Conservation (phyloP, 1,140 invertebrate species). For the Ceratina japonica region DNA sequence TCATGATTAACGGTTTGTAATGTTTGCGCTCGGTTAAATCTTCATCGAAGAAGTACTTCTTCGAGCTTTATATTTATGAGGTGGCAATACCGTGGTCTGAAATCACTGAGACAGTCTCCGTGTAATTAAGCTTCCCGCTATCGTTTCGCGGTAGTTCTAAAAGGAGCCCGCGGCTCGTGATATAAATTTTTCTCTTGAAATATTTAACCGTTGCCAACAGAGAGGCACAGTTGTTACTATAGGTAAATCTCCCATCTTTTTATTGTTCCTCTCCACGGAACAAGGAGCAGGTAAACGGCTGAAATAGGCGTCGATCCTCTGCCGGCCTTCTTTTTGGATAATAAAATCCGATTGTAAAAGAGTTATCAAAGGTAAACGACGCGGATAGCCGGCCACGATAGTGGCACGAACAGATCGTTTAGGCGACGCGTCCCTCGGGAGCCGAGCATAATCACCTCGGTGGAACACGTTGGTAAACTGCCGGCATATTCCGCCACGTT, state of each 20-base stretch:
- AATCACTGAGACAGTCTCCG: neutral
- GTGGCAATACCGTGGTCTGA: neutral
- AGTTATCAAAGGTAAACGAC: constrained; percentile 26
- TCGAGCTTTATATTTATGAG: too few relatives aligned
- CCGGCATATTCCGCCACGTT: constrained; percentile 20
- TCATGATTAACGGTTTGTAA: too few relatives aligned
- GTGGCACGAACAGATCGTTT: constrained; percentile 11
- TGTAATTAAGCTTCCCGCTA: constrained; percentile 15
- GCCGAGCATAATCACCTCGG: constrained; percentile 18
- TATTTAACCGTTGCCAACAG: constrained; percentile 47
- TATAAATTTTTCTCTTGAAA: constrained; percentile 52
- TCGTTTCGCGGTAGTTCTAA: neutral
- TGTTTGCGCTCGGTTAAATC: too few relatives aligned
- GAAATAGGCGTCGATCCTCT: neutral
- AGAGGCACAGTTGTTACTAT: constrained; percentile 25
- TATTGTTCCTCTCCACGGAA: neutral
- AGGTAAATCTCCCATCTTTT: neutral
- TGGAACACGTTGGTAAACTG: constrained; percentile 2
- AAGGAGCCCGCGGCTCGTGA: neutral
- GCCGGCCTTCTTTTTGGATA: neutral
- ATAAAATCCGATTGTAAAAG: constrained; percentile 23
- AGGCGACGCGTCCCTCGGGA: constrained; percentile 24
- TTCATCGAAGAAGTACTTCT: too few relatives aligned
- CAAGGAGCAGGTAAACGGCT: neutral
- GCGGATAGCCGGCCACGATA: neutral